A percentile compares a stretch with the other conserved stretches of the same genome.
phyloP scores from a whole-genome alignment of 2,888 invertebrate species.

The Punctoribates punctum region DNA sequence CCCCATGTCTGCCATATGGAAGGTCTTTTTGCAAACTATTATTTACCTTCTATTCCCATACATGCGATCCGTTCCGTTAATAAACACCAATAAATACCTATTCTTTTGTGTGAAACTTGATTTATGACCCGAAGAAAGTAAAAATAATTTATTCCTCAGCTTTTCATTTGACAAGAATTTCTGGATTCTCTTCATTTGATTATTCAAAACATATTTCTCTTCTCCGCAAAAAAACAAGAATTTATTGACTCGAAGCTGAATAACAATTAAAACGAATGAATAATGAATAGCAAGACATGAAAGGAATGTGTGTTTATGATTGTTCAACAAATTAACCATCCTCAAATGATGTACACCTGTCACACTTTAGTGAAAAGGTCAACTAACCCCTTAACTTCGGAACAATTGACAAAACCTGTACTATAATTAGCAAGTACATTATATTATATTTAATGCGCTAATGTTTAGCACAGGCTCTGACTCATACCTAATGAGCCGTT shows the following conservation, averaged over 20 bases:
- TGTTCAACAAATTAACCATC: neutral
- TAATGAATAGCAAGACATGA: neutral
- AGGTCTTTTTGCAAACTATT: neutral
- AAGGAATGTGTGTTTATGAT: neutral
- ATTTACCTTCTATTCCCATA: neutral
- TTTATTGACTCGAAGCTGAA: too few species aligned
- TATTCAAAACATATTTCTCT: too few species aligned
- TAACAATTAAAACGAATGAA: too few species aligned
- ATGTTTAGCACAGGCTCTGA: too few species aligned
- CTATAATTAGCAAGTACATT: too few species aligned
- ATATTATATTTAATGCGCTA: too few species aligned
- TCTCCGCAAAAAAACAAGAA: too few species aligned
- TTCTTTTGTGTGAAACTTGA: neutral
- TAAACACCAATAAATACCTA: neutral
- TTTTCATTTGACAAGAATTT: too few species aligned
- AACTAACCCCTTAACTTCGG: neutral
- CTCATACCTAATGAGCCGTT: constrained; percentile 14
- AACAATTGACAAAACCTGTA: too few species aligned
- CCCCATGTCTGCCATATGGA: constrained; percentile 18
- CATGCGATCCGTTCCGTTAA: neutral
- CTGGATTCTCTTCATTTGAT: too few species aligned
- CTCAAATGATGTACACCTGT: neutral
- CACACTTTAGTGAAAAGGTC: neutral
- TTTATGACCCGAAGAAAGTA: too few species aligned
- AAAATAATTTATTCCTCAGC: too few species aligned